Evolutionary conservation across 2,888 invertebrate species (phyloP), one percentile per base, ranked within the genome.

Genomic region (Macrophya alboannulata): DNA sequence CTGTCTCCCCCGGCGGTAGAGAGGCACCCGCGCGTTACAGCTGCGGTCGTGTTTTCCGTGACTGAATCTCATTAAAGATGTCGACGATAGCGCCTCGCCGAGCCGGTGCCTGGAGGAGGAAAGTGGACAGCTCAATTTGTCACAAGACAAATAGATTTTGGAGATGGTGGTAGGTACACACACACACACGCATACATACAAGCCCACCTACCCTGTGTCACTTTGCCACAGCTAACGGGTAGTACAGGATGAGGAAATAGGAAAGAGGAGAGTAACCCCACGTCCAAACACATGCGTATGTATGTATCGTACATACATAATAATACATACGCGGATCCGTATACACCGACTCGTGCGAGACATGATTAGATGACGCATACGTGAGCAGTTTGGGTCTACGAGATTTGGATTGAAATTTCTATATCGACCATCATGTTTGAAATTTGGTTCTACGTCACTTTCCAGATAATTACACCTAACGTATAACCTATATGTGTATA

Each of bases 31-130:
- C 43, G n/a, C 83, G 83, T 71, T 83, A 83, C 83, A 40, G 48
- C 48, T 83, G 48, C 48, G 83, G 45, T 71, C 83, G 83, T 83
- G 83, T 83, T 83, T 83, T 83, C 83, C 83, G 83, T 71, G 68
- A 83, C 83, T 83, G 83, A 83, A 83, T 83, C 83, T 83, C 83
- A 83, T 83, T 83, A 83, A 83, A 83, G 83, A 83, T 83, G 68
- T 83, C 83, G 83, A 71, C 83, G 83, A 83, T 83, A 83, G 71
- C 25, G 37, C 68, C 68, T 25, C 12, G 77, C 51, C 48, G 55
- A 15, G 77, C 51, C 21, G 40, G 59, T 83, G 68, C 83, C 81
- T 68, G 48, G 83, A 62, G 81, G 62, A 81, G 65, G 31, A 83
- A 83, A 83, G 83, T 68, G 83, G 83, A 83, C 83, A 83, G 83